Percentiles rank a stretch among this genome's conserved stretches.
Conservation (phyloP, 2,113 vertebrate species). For the Chaetorhynchus papuensis region DNA sequence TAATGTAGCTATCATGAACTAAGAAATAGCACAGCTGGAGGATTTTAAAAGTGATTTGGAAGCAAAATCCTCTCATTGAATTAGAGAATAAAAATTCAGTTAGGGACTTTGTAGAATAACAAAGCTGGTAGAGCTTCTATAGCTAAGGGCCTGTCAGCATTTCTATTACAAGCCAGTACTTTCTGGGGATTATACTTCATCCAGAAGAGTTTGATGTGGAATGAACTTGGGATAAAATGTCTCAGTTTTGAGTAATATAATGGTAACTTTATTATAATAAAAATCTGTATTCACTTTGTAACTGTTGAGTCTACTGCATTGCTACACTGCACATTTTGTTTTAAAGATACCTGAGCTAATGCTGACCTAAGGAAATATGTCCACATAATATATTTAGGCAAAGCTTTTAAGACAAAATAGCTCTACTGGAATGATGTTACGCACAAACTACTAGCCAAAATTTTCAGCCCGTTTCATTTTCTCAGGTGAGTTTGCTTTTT, state of each 20-base stretch:
- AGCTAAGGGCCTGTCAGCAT: background rate
- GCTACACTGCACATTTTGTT: background rate
- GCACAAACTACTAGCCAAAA: background rate
- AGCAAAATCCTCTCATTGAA: conserved; percentile 65
- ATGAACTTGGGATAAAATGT: conserved; percentile 38
- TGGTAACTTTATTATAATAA: background rate
- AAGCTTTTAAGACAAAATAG: background rate
- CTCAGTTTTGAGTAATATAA: conserved; percentile 14
- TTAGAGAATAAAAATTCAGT: conserved; percentile 66
- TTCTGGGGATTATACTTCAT: conserved; percentile 37
- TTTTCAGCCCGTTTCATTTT: background rate
- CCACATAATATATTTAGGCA: background rate
- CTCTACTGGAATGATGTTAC: background rate
- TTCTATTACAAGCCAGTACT: conserved; percentile 34
- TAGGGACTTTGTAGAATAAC: conserved; percentile 39
- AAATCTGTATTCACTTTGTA: conserved; percentile 8
- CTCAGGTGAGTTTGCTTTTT: background rate
- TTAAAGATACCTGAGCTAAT: background rate
- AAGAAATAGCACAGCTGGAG: conserved; percentile 61
- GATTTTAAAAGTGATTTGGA: conserved; percentile 70
- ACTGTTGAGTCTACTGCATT: background rate
- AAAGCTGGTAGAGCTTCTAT: conserved; percentile 24
- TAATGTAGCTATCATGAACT: conserved; percentile 55
- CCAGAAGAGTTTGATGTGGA: conserved; percentile 30
- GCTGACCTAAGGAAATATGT: background rate